A percentile compares a stretch with the other conserved stretches of the same genome.
Evolutionary conservation across 1,140 invertebrate species (phyloP).

Genomic region (Rhyzopertha dominica): DNA sequence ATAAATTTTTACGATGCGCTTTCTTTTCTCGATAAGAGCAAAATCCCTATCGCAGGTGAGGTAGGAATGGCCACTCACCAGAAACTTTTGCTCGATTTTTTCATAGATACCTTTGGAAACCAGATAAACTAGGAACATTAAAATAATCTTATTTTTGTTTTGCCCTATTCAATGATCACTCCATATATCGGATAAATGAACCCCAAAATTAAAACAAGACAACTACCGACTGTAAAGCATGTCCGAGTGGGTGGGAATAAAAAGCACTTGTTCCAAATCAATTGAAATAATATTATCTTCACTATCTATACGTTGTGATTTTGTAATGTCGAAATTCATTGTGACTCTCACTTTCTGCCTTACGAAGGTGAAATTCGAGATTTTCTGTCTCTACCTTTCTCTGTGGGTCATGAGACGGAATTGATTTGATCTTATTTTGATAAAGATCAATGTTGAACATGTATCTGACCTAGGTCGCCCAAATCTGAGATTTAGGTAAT

Average conservation of each 20-base stretch:
- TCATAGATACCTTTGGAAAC: no score
- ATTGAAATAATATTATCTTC: neutral
- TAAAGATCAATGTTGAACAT: conserved; percentile 7
- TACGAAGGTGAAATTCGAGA: conserved; percentile 1
- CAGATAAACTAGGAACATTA: no score
- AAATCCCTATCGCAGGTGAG: no score
- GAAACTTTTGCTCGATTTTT: no score
- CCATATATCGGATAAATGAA: conserved; percentile 9
- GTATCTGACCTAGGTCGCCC: conserved; percentile 9
- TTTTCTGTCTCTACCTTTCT: neutral
- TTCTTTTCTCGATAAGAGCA: no score
- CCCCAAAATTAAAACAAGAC: conserved; percentile 15
- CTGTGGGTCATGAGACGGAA: no score
- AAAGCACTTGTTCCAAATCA: conserved; percentile 11
- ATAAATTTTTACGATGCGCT: no score
- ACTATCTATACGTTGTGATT: conserved; percentile 1
- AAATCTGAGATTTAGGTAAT: conserved; percentile 13
- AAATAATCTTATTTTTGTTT: no score
- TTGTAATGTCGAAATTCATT: conserved; percentile 2
- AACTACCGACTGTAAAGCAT: conserved; percentile 13
- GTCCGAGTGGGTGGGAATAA: conserved; percentile 7
- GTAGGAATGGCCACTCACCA: no score
- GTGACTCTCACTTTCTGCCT: conserved; percentile 9
- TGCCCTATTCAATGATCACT: no score
- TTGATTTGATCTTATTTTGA: neutral